Evolutionary conservation across 2,113 vertebrate species (phyloP).

Genomic region (Tautogolabrus adspersus): DNA sequence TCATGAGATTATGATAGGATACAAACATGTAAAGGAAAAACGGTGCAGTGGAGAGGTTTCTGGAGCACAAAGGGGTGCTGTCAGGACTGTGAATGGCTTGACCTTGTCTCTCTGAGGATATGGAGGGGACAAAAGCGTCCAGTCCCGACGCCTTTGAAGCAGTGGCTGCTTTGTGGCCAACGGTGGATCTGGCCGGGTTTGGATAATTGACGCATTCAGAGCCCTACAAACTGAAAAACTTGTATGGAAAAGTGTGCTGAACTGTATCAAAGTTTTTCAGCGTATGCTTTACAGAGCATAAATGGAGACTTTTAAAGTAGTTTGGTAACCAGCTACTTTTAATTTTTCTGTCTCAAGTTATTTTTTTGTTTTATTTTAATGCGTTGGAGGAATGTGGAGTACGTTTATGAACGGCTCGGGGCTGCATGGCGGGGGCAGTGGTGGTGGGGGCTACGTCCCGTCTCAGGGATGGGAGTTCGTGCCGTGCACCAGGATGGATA

Average conservation of each 20-base stretch:
- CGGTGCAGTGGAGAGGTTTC: background rate
- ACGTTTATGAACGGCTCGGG: slow-evolving; percentile 78
- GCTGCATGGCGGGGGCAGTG: slow-evolving; percentile 67
- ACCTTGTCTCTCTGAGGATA: slow-evolving; percentile 77
- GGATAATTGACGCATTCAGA: slow-evolving; percentile 58
- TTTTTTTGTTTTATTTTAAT: slow-evolving; percentile 36
- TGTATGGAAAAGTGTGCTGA: slow-evolving; percentile 6
- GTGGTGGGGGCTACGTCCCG: slow-evolving; percentile 73
- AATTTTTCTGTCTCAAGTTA: background rate
- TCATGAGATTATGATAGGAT: background rate
- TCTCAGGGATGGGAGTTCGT: slow-evolving; percentile 80
- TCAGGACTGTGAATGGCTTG: slow-evolving; percentile 46
- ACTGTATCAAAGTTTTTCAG: background rate
- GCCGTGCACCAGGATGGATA: slow-evolving; percentile 69
- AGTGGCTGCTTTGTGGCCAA: slow-evolving; percentile 49
- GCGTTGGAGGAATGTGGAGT: slow-evolving; percentile 71
- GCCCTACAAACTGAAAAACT: slow-evolving; percentile 1
- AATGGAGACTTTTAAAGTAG: slow-evolving; percentile 12
- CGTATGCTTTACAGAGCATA: background rate
- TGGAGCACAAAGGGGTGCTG: background rate
- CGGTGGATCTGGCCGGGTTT: slow-evolving; percentile 71
- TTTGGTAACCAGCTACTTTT: background rate
- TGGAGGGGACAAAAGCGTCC: slow-evolving; percentile 64
- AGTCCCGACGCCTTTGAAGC: slow-evolving; percentile 16
- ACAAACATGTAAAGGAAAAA: slow-evolving; percentile 4